Evolutionary conservation across 2,888 invertebrate genomes (phyloP).

Genomic region (Lepetodrilus schrolli): DNA sequence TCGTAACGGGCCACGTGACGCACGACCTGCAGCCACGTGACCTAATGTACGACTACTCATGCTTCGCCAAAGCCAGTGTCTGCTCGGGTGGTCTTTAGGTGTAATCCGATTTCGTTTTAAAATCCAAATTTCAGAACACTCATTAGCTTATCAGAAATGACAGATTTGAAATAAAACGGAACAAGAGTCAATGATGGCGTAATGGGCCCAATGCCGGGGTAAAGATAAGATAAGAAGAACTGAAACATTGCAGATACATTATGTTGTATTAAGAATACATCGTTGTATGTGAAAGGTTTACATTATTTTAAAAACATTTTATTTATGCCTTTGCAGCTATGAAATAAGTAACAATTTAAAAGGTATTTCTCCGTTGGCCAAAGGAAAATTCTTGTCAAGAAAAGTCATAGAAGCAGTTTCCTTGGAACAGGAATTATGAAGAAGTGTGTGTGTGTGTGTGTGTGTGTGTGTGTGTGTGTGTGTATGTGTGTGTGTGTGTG

Average conservation of each 20-base stretch:
- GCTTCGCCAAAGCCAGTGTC: conserved; percentile 5
- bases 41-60: conserved; percentile 1
- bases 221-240: conserved; percentile 10
- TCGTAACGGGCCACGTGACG: conserved; percentile 12
- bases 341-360: too few relatives aligned
- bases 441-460: too few relatives aligned
- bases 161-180: conserved; percentile 27
- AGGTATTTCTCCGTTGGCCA: too few relatives aligned
- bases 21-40: conserved; percentile 6
- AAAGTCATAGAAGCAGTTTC: too few relatives aligned
- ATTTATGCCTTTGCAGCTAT: too few relatives aligned
- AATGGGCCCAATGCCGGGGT: not conserved
- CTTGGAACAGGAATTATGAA: too few relatives aligned
- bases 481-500: too few relatives aligned
- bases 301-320: too few relatives aligned
- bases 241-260: too few relatives aligned
- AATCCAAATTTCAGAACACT: conserved; percentile 21
- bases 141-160: conserved; percentile 23
- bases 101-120: conserved; percentile 25
- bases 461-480: too few relatives aligned
- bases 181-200: conserved; percentile 9
- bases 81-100: conserved; percentile 21
- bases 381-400: too few relatives aligned
- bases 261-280: not conserved
- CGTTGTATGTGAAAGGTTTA: not conserved